Evolutionary conservation across 2,797 vertebrate genomes (phyloP).

Genomic region (Carcharodon carcharias): DNA sequence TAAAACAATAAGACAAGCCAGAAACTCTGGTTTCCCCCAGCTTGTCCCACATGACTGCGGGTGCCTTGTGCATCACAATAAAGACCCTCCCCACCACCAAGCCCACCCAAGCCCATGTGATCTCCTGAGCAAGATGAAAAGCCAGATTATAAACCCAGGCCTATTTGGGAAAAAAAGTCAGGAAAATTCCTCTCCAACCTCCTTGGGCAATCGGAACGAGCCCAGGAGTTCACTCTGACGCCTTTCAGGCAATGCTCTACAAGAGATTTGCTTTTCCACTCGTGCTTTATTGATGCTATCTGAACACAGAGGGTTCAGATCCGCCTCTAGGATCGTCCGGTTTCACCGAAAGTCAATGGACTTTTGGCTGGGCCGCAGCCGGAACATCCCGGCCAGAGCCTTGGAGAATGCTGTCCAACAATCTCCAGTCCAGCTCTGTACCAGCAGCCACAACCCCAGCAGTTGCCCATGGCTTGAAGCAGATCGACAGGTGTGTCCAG

Average conservation of each 20-base stretch:
- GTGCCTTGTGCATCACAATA: not conserved
- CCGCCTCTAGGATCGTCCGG: too few relatives aligned
- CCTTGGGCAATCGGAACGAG: not conserved
- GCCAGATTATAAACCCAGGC: not conserved
- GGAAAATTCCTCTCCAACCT: not conserved
- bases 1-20: not conserved
- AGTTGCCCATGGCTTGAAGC: not conserved
- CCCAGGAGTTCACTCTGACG: not conserved
- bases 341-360: too few relatives aligned
- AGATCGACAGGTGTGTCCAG: not conserved
- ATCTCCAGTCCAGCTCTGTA: not conserved
- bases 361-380: too few relatives aligned
- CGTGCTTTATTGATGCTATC: not conserved
- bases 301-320: not conserved
- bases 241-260: too few relatives aligned
- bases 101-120: not conserved
- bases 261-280: not conserved
- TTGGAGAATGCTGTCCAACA: not conserved
- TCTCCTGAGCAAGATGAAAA: not conserved
- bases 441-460: not conserved
- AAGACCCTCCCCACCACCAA: not conserved
- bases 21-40: not conserved
- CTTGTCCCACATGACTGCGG: not conserved
- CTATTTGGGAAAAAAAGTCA: not conserved
- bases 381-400: too few relatives aligned